These are phyloP conservation scores for Perca flavescens DNA, from an alignment of 2,113 vertebrate genomes.

Conservation along the genomic window DNA sequence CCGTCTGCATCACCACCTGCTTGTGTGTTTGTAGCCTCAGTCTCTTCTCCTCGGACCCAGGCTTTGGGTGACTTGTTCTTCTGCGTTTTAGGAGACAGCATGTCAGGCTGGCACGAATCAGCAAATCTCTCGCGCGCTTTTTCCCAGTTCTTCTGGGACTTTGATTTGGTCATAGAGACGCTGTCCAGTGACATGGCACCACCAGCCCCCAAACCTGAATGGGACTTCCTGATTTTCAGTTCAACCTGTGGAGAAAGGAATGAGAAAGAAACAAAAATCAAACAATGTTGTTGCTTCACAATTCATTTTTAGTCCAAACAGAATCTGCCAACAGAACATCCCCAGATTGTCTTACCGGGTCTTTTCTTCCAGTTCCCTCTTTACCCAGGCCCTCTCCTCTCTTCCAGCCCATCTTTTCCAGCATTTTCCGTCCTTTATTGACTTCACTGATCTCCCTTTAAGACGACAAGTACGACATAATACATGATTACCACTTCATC, in stretches of 20 bases:
- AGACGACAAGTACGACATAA: constrained; percentile 37
- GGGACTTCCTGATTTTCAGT: constrained; percentile 88
- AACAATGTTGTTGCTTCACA: neutral
- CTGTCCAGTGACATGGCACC: constrained; percentile 86
- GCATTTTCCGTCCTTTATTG: constrained; percentile 96
- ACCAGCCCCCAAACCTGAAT: constrained; percentile 91
- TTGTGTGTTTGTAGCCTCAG: constrained; percentile 7
- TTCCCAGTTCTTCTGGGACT: constrained; percentile 95
- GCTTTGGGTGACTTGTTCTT: constrained; percentile 53
- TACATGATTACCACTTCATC: neutral
- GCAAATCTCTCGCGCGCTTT: constrained; percentile 95
- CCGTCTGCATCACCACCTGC: constrained; percentile 4
- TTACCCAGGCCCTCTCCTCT: constrained; percentile 96
- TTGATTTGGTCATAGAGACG: constrained; percentile 82
- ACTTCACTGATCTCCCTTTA: constrained; percentile 94
- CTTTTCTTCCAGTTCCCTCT: constrained; percentile 91
- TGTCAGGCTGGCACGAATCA: constrained; percentile 85
- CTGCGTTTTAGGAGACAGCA: constrained; percentile 45
- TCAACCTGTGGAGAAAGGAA: constrained; percentile 85
- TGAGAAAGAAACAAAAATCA: neutral
- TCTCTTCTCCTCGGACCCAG: constrained; percentile 73
- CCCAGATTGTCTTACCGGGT: constrained; percentile 85
- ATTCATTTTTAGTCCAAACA: neutral
- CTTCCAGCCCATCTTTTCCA: constrained; percentile 99
- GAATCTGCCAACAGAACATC: neutral